Conservation (phyloP, 2,888 invertebrate species). For the Podotricha telesiphe region DNA sequence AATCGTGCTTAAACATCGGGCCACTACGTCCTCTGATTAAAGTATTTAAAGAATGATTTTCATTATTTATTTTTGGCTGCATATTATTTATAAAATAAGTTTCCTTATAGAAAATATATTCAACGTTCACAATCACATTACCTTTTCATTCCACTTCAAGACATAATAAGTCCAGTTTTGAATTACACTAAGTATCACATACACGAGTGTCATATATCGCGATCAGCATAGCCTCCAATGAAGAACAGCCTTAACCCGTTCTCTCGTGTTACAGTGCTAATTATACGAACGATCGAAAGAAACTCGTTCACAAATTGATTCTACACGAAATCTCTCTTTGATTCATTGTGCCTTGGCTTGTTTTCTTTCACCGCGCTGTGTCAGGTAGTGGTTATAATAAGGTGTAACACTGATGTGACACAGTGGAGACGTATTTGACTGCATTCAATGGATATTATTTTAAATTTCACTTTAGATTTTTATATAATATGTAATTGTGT, state of each 20-base stretch:
- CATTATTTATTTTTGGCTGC: not conserved
- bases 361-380: constrained; percentile 25
- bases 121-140: not conserved
- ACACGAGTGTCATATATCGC: constrained; percentile 35
- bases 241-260: constrained; percentile 32
- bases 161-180: constrained; percentile 5
- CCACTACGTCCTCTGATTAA: too few relatives aligned
- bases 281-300: constrained; percentile 39
- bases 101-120: not conserved
- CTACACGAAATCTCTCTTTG: constrained; percentile 39
- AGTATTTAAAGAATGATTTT: not conserved
- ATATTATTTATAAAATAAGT: not conserved
- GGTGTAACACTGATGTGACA: not conserved
- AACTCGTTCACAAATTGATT: constrained; percentile 40
- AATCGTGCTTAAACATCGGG: too few relatives aligned
- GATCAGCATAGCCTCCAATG: constrained; percentile 30
- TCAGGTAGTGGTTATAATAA: not conserved
- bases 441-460: too few relatives aligned
- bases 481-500: too few relatives aligned
- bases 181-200: constrained; percentile 22
- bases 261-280: constrained; percentile 35
- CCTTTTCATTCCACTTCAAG: constrained; percentile 4
- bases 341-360: constrained; percentile 28
- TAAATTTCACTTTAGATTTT: too few relatives aligned
- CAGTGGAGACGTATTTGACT: not conserved